Evolutionary conservation across 2,113 vertebrate species (phyloP).

Genomic region (Neotragus moschatus): DNA sequence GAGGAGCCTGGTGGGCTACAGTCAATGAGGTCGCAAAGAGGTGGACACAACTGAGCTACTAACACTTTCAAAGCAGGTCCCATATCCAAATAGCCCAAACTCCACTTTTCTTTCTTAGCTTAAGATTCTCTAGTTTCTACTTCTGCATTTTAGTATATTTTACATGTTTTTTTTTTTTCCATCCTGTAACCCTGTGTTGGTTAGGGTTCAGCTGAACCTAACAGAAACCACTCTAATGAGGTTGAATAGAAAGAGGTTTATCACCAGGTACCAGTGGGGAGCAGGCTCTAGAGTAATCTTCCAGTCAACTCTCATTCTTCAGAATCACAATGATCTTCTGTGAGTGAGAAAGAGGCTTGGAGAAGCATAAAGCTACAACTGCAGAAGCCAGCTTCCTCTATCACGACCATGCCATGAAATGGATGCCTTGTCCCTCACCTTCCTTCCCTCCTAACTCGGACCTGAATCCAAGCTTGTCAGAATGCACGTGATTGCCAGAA

Average conservation of each 20-base stretch:
- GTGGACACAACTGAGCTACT: background rate
- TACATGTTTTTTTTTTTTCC: background rate
- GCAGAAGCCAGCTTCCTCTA: background rate
- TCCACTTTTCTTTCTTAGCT: background rate
- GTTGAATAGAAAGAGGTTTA: background rate
- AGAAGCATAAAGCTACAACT: background rate
- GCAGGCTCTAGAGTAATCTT: background rate
- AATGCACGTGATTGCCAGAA: background rate
- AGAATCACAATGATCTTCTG: background rate
- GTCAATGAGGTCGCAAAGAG: rapidly evolving
- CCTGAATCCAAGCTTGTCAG: background rate
- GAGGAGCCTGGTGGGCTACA: background rate
- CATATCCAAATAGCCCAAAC: background rate
- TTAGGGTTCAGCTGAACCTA: background rate
- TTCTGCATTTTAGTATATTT: background rate
- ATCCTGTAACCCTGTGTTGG: background rate
- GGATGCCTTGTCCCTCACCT: background rate
- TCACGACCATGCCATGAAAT: background rate
- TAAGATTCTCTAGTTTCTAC: background rate
- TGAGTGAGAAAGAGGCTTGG: background rate
- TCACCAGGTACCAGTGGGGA: background rate
- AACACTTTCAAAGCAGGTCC: background rate
- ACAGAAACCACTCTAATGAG: background rate
- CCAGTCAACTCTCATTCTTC: background rate
- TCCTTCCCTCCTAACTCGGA: background rate